Base-by-base conservation (phyloP, 2,888 invertebrate genomes). In the Stenurella melanura region DNA sequence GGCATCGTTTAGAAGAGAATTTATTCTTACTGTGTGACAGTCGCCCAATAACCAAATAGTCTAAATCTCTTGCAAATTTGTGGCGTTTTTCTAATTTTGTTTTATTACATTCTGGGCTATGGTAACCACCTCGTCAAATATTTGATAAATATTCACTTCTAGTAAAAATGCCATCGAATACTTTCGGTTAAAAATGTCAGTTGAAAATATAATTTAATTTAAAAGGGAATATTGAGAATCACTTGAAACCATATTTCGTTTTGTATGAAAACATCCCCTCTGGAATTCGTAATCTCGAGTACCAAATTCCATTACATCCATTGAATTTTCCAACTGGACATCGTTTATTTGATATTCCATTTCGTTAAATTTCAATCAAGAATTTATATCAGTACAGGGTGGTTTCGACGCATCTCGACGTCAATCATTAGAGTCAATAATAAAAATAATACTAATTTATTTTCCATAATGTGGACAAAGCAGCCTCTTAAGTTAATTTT, bases 281-380 rank as follows among this genome's bases (percentile, higher is more conserved):
- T 82, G 87, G 86, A 87, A 87, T 87, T 87, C 86, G 85, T 84
- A 86, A 87, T 87, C 86, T 87, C 86, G 83, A 85, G 84, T 85
- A 82, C 81, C 81, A 84, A 87, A 87, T 87, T 87, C 86, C 87
- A 87, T 87, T 86, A 83, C 79, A 82, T 82, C 79, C 80, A 81
- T 82, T 78, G 84, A 81, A 82, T 83, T 85, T 84, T 83, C 79
- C 81, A 78, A 83, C 81, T 85, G 86, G 85, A 84, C 86, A 84
- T 85, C 81, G 80, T 78, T 83, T 84, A 84, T 85, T 82, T 83
- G 82, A 84, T 85, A 83, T 83, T 85, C 80, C 85, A 80, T 81
- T 83, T 85, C 85, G 83, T 84, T 85, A 83, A 82, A 83, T 85
- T 84, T 82, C 85, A 84, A 85, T 85, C 85, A 84, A 73, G 81